Evolutionary conservation across 1,140 invertebrate species (phyloP).

Genomic region (Pachyrhynchus sulphureomaculatus): DNA sequence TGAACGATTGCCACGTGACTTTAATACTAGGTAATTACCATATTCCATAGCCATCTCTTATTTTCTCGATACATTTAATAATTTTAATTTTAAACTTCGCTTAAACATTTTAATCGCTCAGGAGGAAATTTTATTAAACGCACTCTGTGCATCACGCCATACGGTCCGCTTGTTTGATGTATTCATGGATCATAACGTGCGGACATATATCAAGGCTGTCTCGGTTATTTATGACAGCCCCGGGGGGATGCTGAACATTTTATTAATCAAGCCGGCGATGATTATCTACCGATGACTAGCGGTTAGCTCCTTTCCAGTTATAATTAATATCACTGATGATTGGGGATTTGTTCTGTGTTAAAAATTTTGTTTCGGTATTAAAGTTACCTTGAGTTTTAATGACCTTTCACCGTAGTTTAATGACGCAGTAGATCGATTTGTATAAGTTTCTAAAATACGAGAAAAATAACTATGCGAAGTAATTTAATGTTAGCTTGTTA

Average conservation of each 20-base stretch:
- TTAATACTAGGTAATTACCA: too few species aligned
- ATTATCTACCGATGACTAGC: conserved; percentile 37
- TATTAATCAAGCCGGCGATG: conserved; percentile 39
- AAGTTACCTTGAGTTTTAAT: too few species aligned
- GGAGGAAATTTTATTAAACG: conserved; percentile 30
- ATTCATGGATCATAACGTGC: conserved; percentile 45
- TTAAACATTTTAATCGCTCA: neutral
- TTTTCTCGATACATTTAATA: too few species aligned
- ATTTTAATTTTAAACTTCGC: too few species aligned
- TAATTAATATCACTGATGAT: conserved; percentile 33
- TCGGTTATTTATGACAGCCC: conserved; percentile 41
- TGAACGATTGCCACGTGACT: too few species aligned
- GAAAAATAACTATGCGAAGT: too few species aligned
- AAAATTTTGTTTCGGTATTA: conserved; percentile 19
- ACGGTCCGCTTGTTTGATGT: conserved; percentile 38
- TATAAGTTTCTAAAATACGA: too few species aligned
- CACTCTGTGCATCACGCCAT: conserved; percentile 25
- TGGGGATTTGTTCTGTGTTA: conserved; percentile 19
- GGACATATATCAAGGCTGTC: conserved; percentile 45
- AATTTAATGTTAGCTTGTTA: too few species aligned
- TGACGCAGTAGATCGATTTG: too few species aligned
- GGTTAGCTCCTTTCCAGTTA: conserved; percentile 24
- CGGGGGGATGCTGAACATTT: conserved; percentile 37
- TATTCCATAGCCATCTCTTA: too few species aligned
- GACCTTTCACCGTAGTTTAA: too few species aligned